Conservation (phyloP, 2,113 vertebrate genomes). For the Scopus umbretta region DNA sequence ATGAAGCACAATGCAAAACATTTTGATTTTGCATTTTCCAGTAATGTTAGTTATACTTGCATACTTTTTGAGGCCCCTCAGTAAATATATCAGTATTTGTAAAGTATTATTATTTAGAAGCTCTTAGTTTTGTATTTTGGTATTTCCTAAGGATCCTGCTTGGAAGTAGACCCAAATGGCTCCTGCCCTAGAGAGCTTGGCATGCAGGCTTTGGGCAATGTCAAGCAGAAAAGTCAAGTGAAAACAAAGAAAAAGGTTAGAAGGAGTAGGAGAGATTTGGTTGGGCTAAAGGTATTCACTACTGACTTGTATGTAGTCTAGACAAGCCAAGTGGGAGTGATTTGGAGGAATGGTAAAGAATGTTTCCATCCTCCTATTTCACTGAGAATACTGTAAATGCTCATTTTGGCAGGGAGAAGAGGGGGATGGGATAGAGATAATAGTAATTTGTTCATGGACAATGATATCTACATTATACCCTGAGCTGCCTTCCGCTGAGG, state of each 20-base stretch:
- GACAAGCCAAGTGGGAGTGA: background rate
- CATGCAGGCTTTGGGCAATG: background rate
- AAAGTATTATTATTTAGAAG: background rate
- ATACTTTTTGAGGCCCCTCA: background rate
- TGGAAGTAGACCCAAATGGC: background rate
- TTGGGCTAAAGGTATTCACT: background rate
- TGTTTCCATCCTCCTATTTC: background rate
- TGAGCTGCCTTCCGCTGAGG: background rate
- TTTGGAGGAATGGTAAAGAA: background rate
- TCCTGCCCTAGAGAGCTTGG: background rate
- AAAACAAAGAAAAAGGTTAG: background rate
- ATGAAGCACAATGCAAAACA: background rate
- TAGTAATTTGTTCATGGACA: background rate
- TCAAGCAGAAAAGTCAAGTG: background rate
- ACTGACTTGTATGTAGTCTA: background rate
- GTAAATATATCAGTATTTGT: background rate
- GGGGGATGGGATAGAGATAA: background rate
- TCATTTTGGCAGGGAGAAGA: background rate
- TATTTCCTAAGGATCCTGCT: background rate
- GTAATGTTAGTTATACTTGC: background rate
- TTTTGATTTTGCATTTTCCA: background rate
- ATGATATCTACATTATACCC: background rate
- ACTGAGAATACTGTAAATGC: background rate
- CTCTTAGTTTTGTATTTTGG: background rate
- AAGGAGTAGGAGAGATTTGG: background rate